Percentiles rank a stretch among this genome's conserved stretches.
phyloP scores from a whole-genome alignment of 2,797 vertebrate species.

The Girardinus metallicus region DNA sequence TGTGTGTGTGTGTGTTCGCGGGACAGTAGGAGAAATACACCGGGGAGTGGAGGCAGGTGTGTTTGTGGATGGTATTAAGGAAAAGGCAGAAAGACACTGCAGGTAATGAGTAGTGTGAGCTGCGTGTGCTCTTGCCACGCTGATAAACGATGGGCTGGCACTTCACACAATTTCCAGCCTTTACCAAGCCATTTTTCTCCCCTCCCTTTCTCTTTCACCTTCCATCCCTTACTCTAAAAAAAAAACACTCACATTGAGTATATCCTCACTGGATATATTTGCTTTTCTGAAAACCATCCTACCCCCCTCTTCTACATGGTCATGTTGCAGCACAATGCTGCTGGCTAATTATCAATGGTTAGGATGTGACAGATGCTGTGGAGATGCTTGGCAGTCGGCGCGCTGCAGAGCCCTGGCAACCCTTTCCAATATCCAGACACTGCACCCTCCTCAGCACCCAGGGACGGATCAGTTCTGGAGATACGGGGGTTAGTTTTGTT shows the following conservation, averaged over 20 bases:
- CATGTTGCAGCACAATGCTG: constrained; percentile 25
- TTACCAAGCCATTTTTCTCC: constrained; percentile 71
- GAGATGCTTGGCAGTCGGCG: constrained; percentile 50
- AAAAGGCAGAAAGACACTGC: constrained; percentile 47
- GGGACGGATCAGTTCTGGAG: constrained; percentile 47
- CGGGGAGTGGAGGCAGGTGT: constrained; percentile 46
- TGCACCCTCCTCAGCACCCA: constrained; percentile 3
- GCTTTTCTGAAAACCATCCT: background rate
- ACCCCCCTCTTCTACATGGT: constrained; percentile 5
- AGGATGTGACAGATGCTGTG: constrained; percentile 63
- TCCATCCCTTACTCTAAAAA: constrained; percentile 19
- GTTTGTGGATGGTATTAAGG: constrained; percentile 59
- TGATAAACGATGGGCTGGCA: constrained; percentile 72
- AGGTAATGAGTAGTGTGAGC: constrained; percentile 66
- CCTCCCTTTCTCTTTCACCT: constrained; percentile 22
- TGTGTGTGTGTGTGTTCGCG: constrained; percentile 1
- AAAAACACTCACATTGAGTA: constrained; percentile 4
- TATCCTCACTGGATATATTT: background rate
- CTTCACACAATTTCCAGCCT: constrained; percentile 67
- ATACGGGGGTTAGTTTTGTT: constrained; percentile 55
- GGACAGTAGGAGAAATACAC: constrained; percentile 38
- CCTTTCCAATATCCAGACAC: constrained; percentile 32
- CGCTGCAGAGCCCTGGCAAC: constrained; percentile 41
- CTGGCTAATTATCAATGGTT: constrained; percentile 60
- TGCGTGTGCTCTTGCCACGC: constrained; percentile 47